A percentile compares a stretch with the other conserved stretches of the same genome.
These are phyloP conservation scores for Athalia cordata DNA, from an alignment of 2,888 invertebrate species.

Conservation along the genomic window DNA sequence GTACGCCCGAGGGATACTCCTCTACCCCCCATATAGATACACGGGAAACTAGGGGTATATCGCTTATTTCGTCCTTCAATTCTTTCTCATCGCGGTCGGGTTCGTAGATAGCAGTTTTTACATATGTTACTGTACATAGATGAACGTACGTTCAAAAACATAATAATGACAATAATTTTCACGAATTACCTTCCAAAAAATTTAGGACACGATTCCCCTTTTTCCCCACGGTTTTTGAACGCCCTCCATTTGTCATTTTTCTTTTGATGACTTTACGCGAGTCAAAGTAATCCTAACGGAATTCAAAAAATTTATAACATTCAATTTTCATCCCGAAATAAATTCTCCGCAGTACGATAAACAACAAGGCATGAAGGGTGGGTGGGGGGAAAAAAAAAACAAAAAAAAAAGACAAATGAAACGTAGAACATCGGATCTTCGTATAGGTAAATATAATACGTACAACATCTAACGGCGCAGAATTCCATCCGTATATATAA, in stretches of 20 bases:
- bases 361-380: neutral
- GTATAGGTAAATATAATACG: neutral
- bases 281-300: no score
- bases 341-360: neutral
- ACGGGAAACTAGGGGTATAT: neutral
- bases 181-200: no score
- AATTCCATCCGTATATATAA: neutral
- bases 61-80: slow-evolving; percentile 6
- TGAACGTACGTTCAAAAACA: no score
- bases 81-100: neutral
- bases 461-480: neutral
- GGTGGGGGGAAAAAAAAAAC: neutral
- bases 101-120: no score
- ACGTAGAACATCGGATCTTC: neutral
- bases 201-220: no score
- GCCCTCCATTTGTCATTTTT: neutral
- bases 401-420: neutral
- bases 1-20: neutral
- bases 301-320: neutral
- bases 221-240: neutral
- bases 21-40: no score
- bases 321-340: neutral
- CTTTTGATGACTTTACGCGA: neutral
- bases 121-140: no score
- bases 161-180: no score